phyloP scores from a whole-genome alignment of 37 sponge, comb jelly and placozoan species.

The Dysidea cf. avara region DNA sequence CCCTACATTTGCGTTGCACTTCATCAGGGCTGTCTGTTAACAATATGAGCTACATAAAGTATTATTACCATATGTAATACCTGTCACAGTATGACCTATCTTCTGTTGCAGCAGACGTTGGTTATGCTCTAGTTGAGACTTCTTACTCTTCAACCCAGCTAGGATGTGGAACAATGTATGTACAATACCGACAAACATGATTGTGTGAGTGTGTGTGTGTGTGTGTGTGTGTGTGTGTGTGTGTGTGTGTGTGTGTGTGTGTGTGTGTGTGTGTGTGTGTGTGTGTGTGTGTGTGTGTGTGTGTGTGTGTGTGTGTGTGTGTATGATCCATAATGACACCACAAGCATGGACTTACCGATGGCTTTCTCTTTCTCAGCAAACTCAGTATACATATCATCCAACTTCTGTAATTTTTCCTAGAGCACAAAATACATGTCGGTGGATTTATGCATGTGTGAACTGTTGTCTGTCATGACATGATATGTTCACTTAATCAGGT shows the following conservation, averaged over 20 bases:
- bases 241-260: conserved; percentile 19
- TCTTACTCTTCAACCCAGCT: conserved; percentile 64
- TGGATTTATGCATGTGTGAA: too few relatives aligned
- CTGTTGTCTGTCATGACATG: too few relatives aligned
- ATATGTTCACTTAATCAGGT: too few relatives aligned
- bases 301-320: background rate
- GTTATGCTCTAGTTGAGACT: conserved; percentile 51
- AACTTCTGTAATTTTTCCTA: conserved; percentile 53
- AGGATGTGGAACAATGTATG: conserved; percentile 5
- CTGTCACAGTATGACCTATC: conserved; percentile 40
- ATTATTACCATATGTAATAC: too few relatives aligned
- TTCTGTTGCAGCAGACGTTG: conserved; percentile 30
- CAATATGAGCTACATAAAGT: too few relatives aligned
- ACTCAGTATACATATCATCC: conserved; percentile 54
- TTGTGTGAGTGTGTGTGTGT: conserved; percentile 13
- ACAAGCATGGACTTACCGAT: conserved; percentile 31
- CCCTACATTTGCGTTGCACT: conserved; percentile 27
- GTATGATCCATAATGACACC: background rate
- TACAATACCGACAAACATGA: too few relatives aligned
- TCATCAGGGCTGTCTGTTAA: conserved; percentile 23
- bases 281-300: background rate
- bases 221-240: conserved; percentile 2
- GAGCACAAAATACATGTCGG: background rate
- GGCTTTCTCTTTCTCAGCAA: conserved; percentile 32
- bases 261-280: conserved; percentile 2